A percentile compares a stretch with the other conserved stretches of the same genome.
Conservation (phyloP, 2,113 vertebrate genomes). For the Notechis scutatus region DNA sequence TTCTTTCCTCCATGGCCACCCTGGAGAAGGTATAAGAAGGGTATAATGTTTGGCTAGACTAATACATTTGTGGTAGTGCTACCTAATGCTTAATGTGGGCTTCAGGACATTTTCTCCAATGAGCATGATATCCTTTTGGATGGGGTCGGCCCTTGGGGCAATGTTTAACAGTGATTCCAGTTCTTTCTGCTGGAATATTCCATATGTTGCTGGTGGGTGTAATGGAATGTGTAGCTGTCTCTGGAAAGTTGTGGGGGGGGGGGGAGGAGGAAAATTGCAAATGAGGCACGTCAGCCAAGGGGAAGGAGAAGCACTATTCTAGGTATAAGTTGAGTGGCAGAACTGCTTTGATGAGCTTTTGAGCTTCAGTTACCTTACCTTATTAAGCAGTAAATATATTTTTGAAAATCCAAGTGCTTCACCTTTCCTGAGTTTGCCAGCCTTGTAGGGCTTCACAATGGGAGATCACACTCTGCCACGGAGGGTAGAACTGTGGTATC, state of each 20-base stretch:
- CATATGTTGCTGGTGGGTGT: not conserved
- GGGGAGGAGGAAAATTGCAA: not conserved
- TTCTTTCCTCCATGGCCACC: not conserved
- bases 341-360: not conserved
- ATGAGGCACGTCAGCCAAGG: not conserved
- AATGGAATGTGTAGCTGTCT: not conserved
- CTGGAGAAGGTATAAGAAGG: not conserved
- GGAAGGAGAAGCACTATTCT: not conserved
- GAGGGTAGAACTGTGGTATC: not conserved
- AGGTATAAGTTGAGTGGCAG: not conserved
- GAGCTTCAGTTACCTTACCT: not conserved
- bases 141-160: not conserved
- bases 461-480: not conserved
- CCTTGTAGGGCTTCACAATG: not conserved
- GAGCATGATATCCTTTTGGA: not conserved
- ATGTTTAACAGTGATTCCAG: not conserved
- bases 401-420: not conserved
- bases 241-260: not conserved
- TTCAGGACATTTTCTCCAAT: not conserved
- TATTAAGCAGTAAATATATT: not conserved
- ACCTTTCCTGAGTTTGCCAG: not conserved
- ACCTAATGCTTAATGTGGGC: not conserved
- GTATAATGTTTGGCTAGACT: not conserved
- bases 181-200: not conserved
- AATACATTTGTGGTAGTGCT: not conserved